These are phyloP conservation scores for Ceratothoa steindachneri DNA, from an alignment of 2,888 invertebrate species.

Conservation along the genomic window DNA sequence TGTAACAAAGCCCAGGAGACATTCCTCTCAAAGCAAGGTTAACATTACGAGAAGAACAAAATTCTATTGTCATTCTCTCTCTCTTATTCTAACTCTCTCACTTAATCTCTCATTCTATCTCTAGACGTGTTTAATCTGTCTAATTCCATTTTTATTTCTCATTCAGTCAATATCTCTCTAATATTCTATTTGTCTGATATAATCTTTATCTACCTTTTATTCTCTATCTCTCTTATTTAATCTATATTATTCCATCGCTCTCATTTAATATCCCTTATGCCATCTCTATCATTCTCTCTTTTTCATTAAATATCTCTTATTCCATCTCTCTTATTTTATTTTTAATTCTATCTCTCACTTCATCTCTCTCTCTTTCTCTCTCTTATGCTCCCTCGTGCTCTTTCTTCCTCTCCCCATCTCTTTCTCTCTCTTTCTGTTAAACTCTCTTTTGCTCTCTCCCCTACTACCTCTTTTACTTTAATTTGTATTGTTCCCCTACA, in stretches of 20 bases:
- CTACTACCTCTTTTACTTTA: no score
- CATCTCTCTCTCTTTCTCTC: neutral
- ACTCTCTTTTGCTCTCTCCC: no score
- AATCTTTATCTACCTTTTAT: neutral
- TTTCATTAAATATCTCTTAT: neutral
- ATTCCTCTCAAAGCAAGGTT: no score
- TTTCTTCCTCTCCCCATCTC: neutral
- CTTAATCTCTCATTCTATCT: neutral
- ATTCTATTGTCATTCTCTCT: neutral
- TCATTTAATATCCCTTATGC: neutral
- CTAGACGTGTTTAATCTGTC: no score
- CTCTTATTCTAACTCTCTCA: neutral
- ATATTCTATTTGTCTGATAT: neutral
- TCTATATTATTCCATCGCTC: neutral
- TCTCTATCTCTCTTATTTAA: neutral
- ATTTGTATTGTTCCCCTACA: neutral
- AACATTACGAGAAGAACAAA: neutral
- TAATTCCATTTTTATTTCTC: no score
- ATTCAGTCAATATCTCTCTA: neutral
- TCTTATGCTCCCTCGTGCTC: neutral
- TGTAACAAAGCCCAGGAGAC: neutral
- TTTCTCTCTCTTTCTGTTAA: neutral
- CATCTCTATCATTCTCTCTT: neutral
- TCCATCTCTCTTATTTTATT: neutral
- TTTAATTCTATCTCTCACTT: neutral